Conservation (phyloP, 2,888 invertebrate species). For the Lysandra coridon region DNA sequence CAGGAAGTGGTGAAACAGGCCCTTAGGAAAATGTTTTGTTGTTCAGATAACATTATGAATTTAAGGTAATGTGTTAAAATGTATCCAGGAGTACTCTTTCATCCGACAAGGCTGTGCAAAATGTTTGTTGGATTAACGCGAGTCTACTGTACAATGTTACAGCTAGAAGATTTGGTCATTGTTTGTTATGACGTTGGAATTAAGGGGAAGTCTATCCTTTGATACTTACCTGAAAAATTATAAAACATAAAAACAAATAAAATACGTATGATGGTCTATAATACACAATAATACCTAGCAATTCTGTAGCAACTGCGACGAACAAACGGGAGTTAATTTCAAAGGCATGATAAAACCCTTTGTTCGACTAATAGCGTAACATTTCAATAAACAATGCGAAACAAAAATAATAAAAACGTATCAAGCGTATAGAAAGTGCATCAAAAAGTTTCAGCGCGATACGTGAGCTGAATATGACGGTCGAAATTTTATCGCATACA, state of each 20-base stretch:
- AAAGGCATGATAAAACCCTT: neutral
- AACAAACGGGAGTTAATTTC: neutral
- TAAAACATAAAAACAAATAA: too few species aligned
- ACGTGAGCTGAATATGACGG: neutral
- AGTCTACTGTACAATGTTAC: neutral
- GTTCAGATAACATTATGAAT: too few species aligned
- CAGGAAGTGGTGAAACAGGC: too few species aligned
- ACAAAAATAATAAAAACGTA: slow-evolving; percentile 36
- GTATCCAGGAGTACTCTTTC: too few species aligned
- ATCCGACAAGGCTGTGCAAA: too few species aligned
- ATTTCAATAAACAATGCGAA: slow-evolving; percentile 27
- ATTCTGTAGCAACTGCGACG: neutral
- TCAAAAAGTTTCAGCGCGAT: slow-evolving; percentile 30
- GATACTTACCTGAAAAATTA: too few species aligned
- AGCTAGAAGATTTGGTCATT: neutral
- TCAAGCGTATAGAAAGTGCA: slow-evolving; percentile 33
- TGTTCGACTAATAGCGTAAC: slow-evolving; percentile 6
- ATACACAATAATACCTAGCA: neutral
- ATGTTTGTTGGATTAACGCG: too few species aligned
- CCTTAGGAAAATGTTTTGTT: too few species aligned
- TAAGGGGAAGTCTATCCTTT: too few species aligned
- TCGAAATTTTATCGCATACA: slow-evolving; percentile 1
- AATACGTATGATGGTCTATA: neutral
- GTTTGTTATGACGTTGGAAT: too few species aligned
- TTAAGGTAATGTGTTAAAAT: too few species aligned